Evolutionary conservation across 1,140 invertebrate genomes (phyloP), one percentile per base, ranked within the genome.

Genomic region (Gonatopus flavifemur): DNA sequence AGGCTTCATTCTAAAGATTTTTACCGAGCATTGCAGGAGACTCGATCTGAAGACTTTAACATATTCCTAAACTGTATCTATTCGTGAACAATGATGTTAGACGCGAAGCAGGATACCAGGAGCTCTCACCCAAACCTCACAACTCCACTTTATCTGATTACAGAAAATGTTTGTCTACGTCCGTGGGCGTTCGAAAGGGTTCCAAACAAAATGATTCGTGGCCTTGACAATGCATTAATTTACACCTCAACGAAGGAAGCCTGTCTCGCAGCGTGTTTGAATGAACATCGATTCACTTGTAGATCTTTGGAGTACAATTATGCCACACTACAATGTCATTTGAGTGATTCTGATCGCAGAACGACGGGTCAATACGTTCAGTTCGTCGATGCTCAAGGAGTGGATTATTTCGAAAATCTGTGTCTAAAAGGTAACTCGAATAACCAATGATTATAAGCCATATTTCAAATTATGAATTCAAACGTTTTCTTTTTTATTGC

Each of bases 341-440:
- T 96, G 12, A 92, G 90, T 65, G 92, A 95, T 65, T 87, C 90
- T 4, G 93, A 96, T 70, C 79, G 94, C 15, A 82, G 93, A 52
- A 91, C 91, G 0, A 89, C 87, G 1, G 89, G 88, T 0, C 89
- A 90, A 66, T 88, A 87, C 64, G 84, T 89, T 2, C 90, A 93
- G 64, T 86, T 96, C 50, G 86, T 91, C 2, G 93, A 96, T 60
- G 89, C 90, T 2, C 89, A 90, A 59, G 93, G 93, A 18, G 90
- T 94, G 3, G 94, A 96, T 72, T 96, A 96, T 67, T 96, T 96
- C 71, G 94, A 96, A 79, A 96, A 96, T 78, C 80, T 95, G n/a
- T 96, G 93, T 66, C 77, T 96, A 54, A 90, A 91, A 79, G 86
- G 89, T 83, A 76, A 54, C 24, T 36, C 12, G 36, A 16, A 9